A percentile compares a stretch with the other conserved stretches of the same genome.
phyloP scores from a whole-genome alignment of 1,140 invertebrate species.

The Achatina immaculata region DNA sequence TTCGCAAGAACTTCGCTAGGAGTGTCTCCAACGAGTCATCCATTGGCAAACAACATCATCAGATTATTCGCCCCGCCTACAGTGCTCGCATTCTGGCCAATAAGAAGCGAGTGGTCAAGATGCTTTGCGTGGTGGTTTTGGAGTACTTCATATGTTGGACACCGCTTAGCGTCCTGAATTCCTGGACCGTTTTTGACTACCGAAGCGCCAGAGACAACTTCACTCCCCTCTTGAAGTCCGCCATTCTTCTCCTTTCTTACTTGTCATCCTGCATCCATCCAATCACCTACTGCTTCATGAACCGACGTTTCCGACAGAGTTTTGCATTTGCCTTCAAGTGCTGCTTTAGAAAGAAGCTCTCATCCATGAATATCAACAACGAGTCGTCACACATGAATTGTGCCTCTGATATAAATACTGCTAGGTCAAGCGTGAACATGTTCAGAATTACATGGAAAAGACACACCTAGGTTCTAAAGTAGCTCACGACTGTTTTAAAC shows the following conservation, averaged over 20 bases:
- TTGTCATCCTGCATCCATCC: conserved; percentile 91
- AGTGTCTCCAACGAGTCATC: conserved; percentile 4
- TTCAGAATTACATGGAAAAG: conserved; percentile 1
- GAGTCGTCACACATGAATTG: conserved; percentile 26
- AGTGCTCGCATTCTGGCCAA: conserved; percentile 83
- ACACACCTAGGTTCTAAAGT: too few species aligned
- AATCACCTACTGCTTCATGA: conserved; percentile 96
- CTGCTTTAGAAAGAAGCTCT: conserved; percentile 34
- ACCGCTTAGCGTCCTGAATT: conserved; percentile 88
- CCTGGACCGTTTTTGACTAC: conserved; percentile 82
- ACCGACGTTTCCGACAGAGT: conserved; percentile 85
- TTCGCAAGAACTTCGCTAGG: background rate
- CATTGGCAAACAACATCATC: background rate
- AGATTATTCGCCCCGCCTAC: conserved; percentile 73
- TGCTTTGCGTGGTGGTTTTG: conserved; percentile 91
- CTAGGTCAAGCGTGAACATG: background rate
- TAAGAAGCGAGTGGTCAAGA: conserved; percentile 87
- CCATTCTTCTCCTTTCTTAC: conserved; percentile 87
- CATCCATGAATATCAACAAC: conserved; percentile 4
- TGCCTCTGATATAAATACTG: background rate
- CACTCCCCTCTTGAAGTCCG: conserved; percentile 74
- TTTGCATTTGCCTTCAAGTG: conserved; percentile 82
- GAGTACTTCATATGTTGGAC: conserved; percentile 96
- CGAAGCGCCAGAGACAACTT: conserved; percentile 73
- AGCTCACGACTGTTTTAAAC: too few species aligned